Evolutionary conservation across 2,113 vertebrate species (phyloP).

Genomic region (Brachirus orientalis): DNA sequence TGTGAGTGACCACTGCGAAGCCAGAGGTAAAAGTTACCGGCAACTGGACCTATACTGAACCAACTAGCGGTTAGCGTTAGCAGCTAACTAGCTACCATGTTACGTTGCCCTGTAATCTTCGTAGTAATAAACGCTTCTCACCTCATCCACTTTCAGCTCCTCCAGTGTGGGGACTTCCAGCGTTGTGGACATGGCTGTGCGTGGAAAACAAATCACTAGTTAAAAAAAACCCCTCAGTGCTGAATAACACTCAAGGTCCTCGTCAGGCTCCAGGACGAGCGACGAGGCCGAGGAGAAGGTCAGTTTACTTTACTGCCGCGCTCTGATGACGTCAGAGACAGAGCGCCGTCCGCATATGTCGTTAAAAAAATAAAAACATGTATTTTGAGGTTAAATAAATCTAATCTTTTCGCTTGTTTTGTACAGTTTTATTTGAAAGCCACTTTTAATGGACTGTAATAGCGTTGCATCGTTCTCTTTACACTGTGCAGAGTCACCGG

Average conservation of each 20-base stretch:
- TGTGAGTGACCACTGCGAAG: too few species aligned
- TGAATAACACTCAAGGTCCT: conserved; percentile 69
- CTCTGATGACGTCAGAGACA: conserved; percentile 44
- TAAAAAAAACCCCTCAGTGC: conserved; percentile 16
- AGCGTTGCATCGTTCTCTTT: not conserved
- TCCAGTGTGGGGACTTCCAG: conserved; percentile 84
- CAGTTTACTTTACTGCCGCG: conserved; percentile 69
- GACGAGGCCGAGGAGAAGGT: conserved; percentile 77
- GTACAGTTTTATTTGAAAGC: rapidly evolving
- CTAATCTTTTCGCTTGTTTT: too few species aligned
- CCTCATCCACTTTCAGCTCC: conserved; percentile 91
- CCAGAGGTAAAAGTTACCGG: conserved; percentile 3
- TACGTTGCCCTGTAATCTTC: too few species aligned
- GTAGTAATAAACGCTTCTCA: conserved; percentile 65
- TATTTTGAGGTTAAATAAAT: not conserved
- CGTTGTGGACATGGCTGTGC: conserved; percentile 81
- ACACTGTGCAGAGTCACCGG: not conserved
- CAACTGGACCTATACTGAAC: not conserved
- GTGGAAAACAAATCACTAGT: conserved; percentile 4
- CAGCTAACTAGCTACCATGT: conserved; percentile 44
- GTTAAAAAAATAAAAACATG: not conserved
- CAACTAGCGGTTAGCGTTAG: conserved; percentile 27
- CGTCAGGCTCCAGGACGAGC: conserved; percentile 57
- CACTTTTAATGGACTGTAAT: not conserved
- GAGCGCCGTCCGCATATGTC: conserved; percentile 21